These are phyloP conservation scores for Homalodisca vitripennis DNA, from an alignment of 1,140 invertebrate species.

Conservation along the genomic window DNA sequence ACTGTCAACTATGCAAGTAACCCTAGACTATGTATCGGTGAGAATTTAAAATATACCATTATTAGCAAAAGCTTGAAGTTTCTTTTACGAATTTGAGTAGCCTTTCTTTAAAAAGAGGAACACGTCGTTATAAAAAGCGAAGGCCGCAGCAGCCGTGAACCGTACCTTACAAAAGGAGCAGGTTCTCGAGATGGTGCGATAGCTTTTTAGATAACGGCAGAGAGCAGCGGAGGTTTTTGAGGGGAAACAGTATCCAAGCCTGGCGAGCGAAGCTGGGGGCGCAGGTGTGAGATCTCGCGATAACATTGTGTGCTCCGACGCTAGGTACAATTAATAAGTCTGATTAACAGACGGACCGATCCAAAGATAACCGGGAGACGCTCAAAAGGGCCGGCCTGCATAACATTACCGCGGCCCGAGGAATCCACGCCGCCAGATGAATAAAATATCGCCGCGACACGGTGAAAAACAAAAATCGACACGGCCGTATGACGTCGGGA, in stretches of 20 bases:
- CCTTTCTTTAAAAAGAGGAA: too few relatives aligned
- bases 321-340: constrained; percentile 19
- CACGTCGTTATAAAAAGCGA: too few relatives aligned
- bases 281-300: constrained; percentile 6
- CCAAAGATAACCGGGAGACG: constrained; percentile 1
- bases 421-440: not conserved
- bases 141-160: too few relatives aligned
- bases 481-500: not conserved
- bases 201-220: too few relatives aligned
- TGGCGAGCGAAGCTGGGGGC: not conserved
- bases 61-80: too few relatives aligned
- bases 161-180: too few relatives aligned
- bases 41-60: too few relatives aligned
- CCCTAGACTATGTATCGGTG: too few relatives aligned
- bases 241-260: not conserved
- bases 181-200: too few relatives aligned
- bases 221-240: not conserved
- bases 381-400: not conserved
- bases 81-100: too few relatives aligned
- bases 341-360: constrained; percentile 3
- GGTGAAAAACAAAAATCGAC: not conserved
- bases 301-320: constrained; percentile 6
- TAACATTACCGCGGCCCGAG: not conserved
- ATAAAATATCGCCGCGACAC: not conserved
- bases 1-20: too few relatives aligned